Percentiles rank a stretch among this genome's conserved stretches.
phyloP scores from a whole-genome alignment of 2,797 vertebrate species.

The Acanthornis magna region DNA sequence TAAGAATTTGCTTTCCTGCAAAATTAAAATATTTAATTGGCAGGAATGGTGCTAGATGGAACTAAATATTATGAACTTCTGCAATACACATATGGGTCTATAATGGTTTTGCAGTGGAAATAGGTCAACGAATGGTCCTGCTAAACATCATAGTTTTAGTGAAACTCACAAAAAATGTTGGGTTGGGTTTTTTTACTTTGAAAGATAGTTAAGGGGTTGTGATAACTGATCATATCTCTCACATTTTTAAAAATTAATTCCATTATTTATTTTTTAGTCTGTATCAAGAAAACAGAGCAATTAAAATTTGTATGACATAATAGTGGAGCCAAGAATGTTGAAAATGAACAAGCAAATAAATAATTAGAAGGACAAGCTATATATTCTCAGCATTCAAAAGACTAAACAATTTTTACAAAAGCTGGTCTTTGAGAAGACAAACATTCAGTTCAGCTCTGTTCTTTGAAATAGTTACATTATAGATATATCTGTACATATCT shows the following conservation, averaged over 20 bases:
- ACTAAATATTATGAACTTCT: background rate
- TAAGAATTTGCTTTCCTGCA: background rate
- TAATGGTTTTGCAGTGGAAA: background rate
- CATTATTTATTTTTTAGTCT: background rate
- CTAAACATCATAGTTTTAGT: background rate
- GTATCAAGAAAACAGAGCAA: background rate
- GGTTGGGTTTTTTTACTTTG: background rate
- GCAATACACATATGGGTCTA: background rate
- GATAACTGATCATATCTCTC: background rate
- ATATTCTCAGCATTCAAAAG: background rate
- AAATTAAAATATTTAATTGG: conserved; percentile 14
- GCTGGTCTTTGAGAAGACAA: background rate
- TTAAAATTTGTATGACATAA: background rate
- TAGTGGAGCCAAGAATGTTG: background rate
- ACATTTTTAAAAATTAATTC: background rate
- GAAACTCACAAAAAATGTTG: background rate
- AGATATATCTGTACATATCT: background rate
- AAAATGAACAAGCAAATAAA: background rate
- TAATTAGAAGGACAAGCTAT: background rate
- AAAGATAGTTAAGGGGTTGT: background rate
- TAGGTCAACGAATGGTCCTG: background rate
- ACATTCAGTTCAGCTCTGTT: background rate
- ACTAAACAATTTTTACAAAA: background rate
- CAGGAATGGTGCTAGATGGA: background rate
- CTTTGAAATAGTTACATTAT: background rate